Base-by-base conservation (phyloP, 2,113 vertebrate genomes). In the Lepus europaeus region DNA sequence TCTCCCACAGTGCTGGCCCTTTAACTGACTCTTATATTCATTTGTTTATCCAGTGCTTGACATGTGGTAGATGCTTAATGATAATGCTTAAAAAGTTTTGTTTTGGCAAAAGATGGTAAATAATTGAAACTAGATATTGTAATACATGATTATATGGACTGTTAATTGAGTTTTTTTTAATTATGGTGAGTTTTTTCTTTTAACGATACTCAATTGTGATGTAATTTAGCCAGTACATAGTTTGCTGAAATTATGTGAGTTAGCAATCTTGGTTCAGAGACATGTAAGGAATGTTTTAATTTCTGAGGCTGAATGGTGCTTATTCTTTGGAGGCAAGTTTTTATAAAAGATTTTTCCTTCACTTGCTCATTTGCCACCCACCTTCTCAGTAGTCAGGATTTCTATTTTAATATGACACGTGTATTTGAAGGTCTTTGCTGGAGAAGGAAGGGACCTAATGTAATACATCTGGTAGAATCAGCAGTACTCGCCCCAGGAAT, bases 351-450 rank as follows among this genome's bases (percentile, higher is more conserved):
- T 88, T 93, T 53, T 96, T 94, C 61, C 74, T 96, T 93, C 63
- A 93, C 92, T 97, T 97, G 81, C 84, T 87, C 74, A 89, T 96
- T 96, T 95, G 19, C 95, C 92, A 90, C 97, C 96, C 82, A 97
- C 96, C 87, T 95, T 96, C 96, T 97, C 95, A 96, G 97, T 97
- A 94, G 95, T 96, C 51, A 94, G 79, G 90, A 95, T 90, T 96
- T 96, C 90, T 96, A 59, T 97, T 97, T 97, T 97, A 96, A 93
- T 39, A 79, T 93, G 94, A 92, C 53, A 59, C 9, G 12, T 96
- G 69, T 95, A 93, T 92, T 96, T 96, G 86, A 77, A 97, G 90
- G 78, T 96, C 69, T 96, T 96, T 96, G 78, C 85, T 95, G 74
- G 64, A 95, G 92, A 87, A 93, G 91, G 81, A 95, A 93, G 89